These are phyloP conservation scores for Gephyroberyx darwinii DNA, from an alignment of 2,797 vertebrate genomes.

Conservation along the genomic window DNA sequence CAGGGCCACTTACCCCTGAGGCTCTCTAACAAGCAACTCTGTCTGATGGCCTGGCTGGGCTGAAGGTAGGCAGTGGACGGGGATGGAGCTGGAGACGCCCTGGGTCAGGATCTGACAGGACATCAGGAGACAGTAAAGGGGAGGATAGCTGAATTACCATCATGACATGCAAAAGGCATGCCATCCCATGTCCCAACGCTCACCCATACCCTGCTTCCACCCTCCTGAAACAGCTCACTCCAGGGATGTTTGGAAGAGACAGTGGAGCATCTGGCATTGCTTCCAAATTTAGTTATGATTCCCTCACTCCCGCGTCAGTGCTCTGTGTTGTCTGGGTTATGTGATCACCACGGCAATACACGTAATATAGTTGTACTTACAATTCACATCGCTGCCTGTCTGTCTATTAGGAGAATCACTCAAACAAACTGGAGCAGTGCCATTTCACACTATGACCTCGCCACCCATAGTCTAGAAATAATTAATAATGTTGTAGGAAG, in stretches of 20 bases:
- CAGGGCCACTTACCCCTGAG: slow-evolving; percentile 77
- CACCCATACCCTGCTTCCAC: slow-evolving; percentile 19
- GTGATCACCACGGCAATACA: slow-evolving; percentile 26
- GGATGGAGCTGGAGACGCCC: slow-evolving; percentile 2
- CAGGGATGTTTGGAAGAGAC: slow-evolving; percentile 53
- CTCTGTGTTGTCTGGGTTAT: slow-evolving; percentile 48
- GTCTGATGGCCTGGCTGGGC: slow-evolving; percentile 67
- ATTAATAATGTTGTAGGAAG: slow-evolving; percentile 56
- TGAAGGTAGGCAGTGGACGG: slow-evolving; percentile 15
- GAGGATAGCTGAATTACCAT: slow-evolving; percentile 77
- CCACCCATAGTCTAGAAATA: slow-evolving; percentile 60
- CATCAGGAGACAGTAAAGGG: slow-evolving; percentile 60
- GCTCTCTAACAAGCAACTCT: slow-evolving; percentile 75
- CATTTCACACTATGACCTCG: slow-evolving; percentile 59
- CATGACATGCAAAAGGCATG: slow-evolving; percentile 67
- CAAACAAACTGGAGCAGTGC: slow-evolving; percentile 46
- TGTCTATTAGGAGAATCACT: slow-evolving; percentile 59
- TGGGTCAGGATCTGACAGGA: slow-evolving; percentile 20
- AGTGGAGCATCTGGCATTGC: slow-evolving; percentile 70
- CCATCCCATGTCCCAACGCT: slow-evolving; percentile 18
- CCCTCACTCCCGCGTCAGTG: slow-evolving; percentile 43
- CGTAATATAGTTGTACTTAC: slow-evolving; percentile 19
- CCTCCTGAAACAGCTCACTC: slow-evolving; percentile 21
- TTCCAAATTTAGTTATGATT: slow-evolving; percentile 67
- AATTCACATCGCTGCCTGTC: slow-evolving; percentile 35